A percentile compares a stretch with the other conserved stretches of the same genome.
phyloP scores from a whole-genome alignment of 2,888 invertebrate species.

The Dorcus parallelipipedus region DNA sequence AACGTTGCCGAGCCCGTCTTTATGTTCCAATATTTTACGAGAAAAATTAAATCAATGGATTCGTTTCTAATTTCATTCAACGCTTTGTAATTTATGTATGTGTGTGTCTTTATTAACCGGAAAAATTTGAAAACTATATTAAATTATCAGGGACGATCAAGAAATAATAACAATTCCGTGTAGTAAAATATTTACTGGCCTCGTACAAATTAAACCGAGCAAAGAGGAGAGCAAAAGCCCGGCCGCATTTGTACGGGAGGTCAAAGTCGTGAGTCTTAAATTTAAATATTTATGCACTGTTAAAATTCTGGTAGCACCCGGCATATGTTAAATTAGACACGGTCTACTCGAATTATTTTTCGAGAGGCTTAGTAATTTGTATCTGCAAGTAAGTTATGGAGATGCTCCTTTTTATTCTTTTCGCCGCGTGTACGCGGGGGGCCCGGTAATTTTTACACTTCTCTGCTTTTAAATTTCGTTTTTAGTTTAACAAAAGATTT shows the following conservation, averaged over 20 bases:
- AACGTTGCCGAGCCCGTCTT: too few species aligned
- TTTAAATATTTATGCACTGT: conserved; percentile 26
- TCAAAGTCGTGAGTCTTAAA: conserved; percentile 18
- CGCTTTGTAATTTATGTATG: too few species aligned
- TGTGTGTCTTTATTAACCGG: too few species aligned
- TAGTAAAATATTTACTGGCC: too few species aligned
- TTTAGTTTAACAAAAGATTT: neutral
- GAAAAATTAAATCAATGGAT: too few species aligned
- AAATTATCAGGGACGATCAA: too few species aligned
- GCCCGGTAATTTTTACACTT: neutral
- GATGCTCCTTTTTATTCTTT: conserved; percentile 6
- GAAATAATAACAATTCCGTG: too few species aligned
- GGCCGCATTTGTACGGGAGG: conserved; percentile 1
- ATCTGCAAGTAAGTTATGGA: conserved; percentile 2
- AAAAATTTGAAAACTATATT: too few species aligned
- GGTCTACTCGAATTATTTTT: conserved; percentile 12
- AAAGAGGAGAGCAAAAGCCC: neutral
- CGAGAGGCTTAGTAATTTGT: conserved; percentile 11
- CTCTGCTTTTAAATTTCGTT: neutral
- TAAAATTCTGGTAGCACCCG: conserved; percentile 23
- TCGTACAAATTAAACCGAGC: too few species aligned
- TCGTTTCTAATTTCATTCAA: too few species aligned
- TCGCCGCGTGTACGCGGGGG: neutral
- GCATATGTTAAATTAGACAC: conserved; percentile 26
- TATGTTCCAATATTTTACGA: too few species aligned